phyloP scores from a whole-genome alignment of 2,888 invertebrate genomes.

The Lasioglossum figueresi region DNA sequence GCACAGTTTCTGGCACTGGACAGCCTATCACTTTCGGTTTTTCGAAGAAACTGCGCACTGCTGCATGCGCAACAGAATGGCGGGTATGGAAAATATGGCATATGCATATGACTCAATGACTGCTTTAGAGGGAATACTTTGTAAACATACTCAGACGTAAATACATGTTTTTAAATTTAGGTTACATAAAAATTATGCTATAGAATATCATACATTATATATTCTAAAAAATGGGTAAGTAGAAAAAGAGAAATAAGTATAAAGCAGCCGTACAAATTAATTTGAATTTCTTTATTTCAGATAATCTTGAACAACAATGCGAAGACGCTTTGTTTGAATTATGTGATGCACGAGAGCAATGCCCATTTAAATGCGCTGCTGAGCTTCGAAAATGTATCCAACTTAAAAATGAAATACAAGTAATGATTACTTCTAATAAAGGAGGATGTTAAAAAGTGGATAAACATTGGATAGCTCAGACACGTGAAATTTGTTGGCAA shows the following conservation, averaged over 20 bases:
- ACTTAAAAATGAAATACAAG: constrained; percentile 69
- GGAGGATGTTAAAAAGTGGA: background rate
- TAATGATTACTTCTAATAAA: constrained; percentile 48
- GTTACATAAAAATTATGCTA: background rate
- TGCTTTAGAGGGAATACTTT: too few species aligned
- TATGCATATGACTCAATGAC: too few species aligned
- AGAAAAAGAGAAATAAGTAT: background rate
- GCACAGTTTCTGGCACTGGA: too few species aligned
- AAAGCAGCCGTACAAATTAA: background rate
- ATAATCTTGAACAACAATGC: constrained; percentile 74
- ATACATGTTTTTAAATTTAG: background rate
- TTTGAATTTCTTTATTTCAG: constrained; percentile 43
- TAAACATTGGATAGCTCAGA: background rate
- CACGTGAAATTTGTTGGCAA: background rate
- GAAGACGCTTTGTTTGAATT: constrained; percentile 76
- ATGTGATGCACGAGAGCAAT: constrained; percentile 76
- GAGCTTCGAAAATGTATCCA: constrained; percentile 71
- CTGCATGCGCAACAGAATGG: too few species aligned
- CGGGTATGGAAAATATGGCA: too few species aligned
- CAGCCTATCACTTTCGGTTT: too few species aligned
- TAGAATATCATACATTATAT: background rate
- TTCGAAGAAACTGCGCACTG: too few species aligned
- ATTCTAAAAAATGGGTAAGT: constrained; percentile 39
- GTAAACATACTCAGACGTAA: background rate
- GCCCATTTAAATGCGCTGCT: constrained; percentile 73